phyloP scores from a whole-genome alignment of 30 jellyfish, hydroid and myxozoan genomes.

The Hydractinia symbiolongicarpus region DNA sequence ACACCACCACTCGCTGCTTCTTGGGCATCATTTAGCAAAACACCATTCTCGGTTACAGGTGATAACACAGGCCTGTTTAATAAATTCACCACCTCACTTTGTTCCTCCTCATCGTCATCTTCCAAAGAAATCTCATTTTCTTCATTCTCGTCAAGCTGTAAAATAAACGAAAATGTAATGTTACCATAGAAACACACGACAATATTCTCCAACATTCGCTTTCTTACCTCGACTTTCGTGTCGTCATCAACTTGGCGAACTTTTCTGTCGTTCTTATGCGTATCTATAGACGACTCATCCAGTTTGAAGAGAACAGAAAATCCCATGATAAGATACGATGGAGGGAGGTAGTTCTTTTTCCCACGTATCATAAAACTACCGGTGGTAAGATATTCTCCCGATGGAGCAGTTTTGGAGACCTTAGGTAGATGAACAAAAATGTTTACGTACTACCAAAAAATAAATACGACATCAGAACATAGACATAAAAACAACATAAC shows the following conservation, averaged over 20 bases:
- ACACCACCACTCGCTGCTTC: constrained; percentile 3
- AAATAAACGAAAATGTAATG: background rate
- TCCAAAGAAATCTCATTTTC: constrained; percentile 33
- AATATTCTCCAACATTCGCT: background rate
- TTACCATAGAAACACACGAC: background rate
- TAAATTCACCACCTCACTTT: constrained; percentile 1
- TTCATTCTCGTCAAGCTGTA: background rate
- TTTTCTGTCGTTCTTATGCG: constrained; percentile 78
- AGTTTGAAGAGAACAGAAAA: constrained; percentile 83
- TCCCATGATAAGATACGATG: constrained; percentile 87
- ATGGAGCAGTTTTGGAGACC: constrained; percentile 99
- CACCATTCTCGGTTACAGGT: background rate
- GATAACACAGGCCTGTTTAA: background rate
- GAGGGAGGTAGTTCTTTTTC: constrained; percentile 87
- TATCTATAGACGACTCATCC: constrained; percentile 62
- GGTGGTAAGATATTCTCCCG: constrained; percentile 95
- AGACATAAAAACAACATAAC: background rate
- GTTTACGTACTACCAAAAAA: background rate
- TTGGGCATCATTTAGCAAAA: background rate
- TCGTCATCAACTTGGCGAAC: constrained; percentile 32
- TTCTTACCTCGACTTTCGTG: background rate
- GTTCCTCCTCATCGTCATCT: constrained; percentile 17
- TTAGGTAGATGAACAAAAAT: background rate
- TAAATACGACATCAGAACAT: background rate
- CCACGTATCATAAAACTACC: constrained; percentile 99